Conservation (phyloP, 2,113 vertebrate genomes). For the Macrotis lagotis region DNA sequence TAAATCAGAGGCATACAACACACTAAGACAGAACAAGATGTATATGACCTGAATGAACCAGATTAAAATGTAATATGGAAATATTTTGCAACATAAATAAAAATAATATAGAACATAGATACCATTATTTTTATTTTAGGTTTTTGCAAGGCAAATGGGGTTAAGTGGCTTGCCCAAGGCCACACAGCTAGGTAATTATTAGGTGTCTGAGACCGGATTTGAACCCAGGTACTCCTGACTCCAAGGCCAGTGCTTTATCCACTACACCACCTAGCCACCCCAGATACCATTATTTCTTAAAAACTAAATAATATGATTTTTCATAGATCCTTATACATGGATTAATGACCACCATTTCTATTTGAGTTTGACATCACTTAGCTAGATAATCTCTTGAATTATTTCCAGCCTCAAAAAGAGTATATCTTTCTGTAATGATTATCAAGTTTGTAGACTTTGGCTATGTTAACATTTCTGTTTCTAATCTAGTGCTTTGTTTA, state of each 20-base stretch:
- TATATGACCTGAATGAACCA: not conserved
- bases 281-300: not conserved
- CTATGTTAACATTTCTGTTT: not conserved
- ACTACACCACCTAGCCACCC: too few species aligned
- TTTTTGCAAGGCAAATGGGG: too few species aligned
- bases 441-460: not conserved
- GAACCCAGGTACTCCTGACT: too few species aligned
- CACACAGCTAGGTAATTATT: too few species aligned
- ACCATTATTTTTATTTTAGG: not conserved
- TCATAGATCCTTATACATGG: not conserved
- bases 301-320: not conserved
- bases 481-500: slow-evolving; percentile 40
- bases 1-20: not conserved
- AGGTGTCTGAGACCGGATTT: too few species aligned
- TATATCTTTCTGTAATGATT: not conserved
- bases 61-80: not conserved
- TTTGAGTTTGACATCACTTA: not conserved
- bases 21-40: not conserved
- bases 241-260: too few species aligned
- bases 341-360: not conserved
- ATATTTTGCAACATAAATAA: not conserved
- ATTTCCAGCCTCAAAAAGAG: not conserved
- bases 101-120: not conserved
- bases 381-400: not conserved
- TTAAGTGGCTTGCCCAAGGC: too few species aligned